Percentiles rank a stretch among this genome's conserved stretches.
phyloP scores from a whole-genome alignment of 2,113 vertebrate genomes.

The Toxotes jaculatrix region DNA sequence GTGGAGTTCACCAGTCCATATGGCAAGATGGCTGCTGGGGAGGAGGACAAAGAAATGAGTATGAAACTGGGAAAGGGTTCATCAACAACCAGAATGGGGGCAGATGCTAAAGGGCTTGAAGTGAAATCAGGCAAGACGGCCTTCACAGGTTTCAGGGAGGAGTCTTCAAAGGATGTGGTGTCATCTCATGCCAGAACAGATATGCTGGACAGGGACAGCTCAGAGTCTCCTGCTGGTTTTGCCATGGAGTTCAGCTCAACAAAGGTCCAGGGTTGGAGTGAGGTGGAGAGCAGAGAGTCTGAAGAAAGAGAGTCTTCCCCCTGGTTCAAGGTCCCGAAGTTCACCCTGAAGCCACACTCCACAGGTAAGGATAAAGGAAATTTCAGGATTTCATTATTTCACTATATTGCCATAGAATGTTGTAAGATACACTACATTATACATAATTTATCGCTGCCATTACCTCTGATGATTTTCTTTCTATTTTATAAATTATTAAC shows the following conservation, averaged over 20 bases:
- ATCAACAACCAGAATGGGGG: constrained; percentile 37
- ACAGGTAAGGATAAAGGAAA: constrained; percentile 67
- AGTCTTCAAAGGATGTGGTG: constrained; percentile 63
- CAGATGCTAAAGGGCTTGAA: constrained; percentile 40
- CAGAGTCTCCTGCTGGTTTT: constrained; percentile 70
- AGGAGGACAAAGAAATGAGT: constrained; percentile 62
- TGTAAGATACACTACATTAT: background rate
- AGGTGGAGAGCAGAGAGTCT: constrained; percentile 43
- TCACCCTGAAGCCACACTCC: constrained; percentile 85
- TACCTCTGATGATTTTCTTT: background rate
- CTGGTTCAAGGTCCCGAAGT: constrained; percentile 88
- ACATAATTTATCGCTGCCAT: background rate
- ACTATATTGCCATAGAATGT: background rate
- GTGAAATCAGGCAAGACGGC: constrained; percentile 73
- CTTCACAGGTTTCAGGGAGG: constrained; percentile 74
- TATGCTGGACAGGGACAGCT: constrained; percentile 75
- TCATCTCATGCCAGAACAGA: constrained; percentile 82
- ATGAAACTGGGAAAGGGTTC: constrained; percentile 64
- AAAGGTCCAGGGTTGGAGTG: constrained; percentile 67
- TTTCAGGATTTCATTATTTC: background rate
- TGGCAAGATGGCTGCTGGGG: constrained; percentile 61
- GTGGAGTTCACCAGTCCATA: constrained; percentile 86
- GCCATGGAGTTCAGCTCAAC: constrained; percentile 73
- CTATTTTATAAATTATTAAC: constrained; percentile 32
- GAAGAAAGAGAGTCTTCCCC: constrained; percentile 80